Evolutionary conservation across 2,113 vertebrate species (phyloP).

Genomic region (Crotophaga sulcirostris): DNA sequence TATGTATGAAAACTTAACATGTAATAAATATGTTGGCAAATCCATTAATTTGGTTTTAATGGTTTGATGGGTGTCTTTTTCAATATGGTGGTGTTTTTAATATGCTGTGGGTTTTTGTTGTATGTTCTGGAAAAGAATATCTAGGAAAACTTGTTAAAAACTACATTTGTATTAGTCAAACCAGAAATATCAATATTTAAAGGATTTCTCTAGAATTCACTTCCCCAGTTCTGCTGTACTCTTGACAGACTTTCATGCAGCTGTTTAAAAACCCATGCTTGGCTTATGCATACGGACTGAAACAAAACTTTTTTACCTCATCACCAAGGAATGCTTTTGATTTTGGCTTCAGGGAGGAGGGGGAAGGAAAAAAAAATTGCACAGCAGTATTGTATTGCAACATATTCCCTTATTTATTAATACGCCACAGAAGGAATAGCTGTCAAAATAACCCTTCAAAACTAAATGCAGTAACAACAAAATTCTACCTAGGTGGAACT

Average conservation of each 20-base stretch:
- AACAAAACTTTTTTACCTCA: background rate
- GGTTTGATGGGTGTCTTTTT: background rate
- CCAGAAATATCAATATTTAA: background rate
- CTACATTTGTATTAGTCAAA: background rate
- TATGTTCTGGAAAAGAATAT: background rate
- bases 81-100: background rate
- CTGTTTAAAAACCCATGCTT: background rate
- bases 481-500: background rate
- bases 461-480: background rate
- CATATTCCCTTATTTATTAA: background rate
- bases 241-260: background rate
- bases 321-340: background rate
- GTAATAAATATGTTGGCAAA: background rate
- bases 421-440: background rate
- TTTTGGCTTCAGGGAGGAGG: background rate
- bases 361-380: background rate
- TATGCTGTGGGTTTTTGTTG: background rate
- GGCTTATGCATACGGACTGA: background rate
- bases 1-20: background rate
- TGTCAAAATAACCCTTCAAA: background rate
- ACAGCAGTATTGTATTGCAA: background rate
- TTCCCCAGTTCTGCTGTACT: background rate
- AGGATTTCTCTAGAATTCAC: background rate
- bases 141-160: background rate
- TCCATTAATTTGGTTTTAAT: background rate